Conservation (phyloP, 1,140 invertebrate species). For the Drosophila subobscura region DNA sequence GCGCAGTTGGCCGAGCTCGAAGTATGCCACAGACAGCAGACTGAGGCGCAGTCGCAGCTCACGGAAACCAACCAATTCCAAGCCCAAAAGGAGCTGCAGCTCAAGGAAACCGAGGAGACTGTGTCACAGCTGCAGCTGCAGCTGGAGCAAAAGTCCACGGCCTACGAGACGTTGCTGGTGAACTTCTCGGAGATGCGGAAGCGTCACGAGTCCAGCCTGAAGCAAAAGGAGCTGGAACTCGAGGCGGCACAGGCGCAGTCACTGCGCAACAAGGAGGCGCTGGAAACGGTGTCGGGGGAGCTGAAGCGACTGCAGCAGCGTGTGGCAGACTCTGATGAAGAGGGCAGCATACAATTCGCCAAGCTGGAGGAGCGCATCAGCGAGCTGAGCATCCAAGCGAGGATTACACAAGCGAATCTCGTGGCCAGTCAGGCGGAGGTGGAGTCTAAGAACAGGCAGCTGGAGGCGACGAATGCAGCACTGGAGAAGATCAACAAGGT, state of each 20-base stretch:
- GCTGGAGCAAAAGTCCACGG: conserved; percentile 14
- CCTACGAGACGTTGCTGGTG: neutral
- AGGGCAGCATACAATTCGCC: conserved; percentile 17
- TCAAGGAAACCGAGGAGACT: conserved; percentile 3
- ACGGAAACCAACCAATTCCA: neutral
- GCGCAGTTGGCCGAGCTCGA: conserved; percentile 26
- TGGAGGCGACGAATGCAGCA: conserved; percentile 34
- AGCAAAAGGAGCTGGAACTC: conserved; percentile 20
- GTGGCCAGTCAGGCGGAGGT: conserved; percentile 30
- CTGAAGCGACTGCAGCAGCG: conserved; percentile 39
- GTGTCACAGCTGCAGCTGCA: conserved; percentile 33
- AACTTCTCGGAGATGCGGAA: conserved; percentile 14
- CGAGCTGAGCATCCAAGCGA: conserved; percentile 11
- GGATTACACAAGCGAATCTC: conserved; percentile 13
- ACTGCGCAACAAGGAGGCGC: conserved; percentile 10
- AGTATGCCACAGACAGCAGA: conserved; percentile 8
- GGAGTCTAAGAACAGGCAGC: conserved; percentile 29
- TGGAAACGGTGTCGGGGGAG: conserved; percentile 16
- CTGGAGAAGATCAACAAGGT: conserved; percentile 48
- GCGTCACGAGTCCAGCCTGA: neutral
- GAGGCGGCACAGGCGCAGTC: neutral
- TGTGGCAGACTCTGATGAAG: conserved; percentile 11
- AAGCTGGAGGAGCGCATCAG: conserved; percentile 30
- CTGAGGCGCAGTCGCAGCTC: conserved; percentile 9
- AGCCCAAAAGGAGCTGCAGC: conserved; percentile 10